Base-by-base conservation (phyloP, 2,797 vertebrate species). In the Brachymystax lenok region DNA sequence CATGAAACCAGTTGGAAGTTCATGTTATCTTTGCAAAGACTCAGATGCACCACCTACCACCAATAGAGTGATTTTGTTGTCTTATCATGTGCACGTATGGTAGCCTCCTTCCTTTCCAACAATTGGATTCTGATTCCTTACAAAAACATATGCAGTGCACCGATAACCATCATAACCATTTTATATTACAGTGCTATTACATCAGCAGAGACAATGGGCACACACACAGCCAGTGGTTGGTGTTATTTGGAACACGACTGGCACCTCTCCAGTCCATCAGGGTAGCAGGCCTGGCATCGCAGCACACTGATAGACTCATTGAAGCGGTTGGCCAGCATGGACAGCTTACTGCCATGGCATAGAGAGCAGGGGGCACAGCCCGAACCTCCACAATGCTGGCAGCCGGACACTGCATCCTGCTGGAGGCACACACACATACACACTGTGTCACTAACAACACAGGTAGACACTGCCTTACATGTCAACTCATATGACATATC, bases 271-370 rank as follows among this genome's bases (percentile, higher is more conserved):
- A 94, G 89, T 73, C 98, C 98, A 0, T 96, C 94, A 73, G 96
- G 95, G 30, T 96, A 95, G 91, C 98, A 99, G 30, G 96, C 97
- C 4, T 96, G 96, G 27, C 98, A 99, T 7, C 98, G 94, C 74
- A 99, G 94, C 51, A 96, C 96, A 70, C 95, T 92, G 88, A 98
- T 98, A 81, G 98, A 99, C 92, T 99, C 97, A 77, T 95, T 96
- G 92, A 99, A 99, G 82, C 98, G 94, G 92, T 97, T 97, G n/a
- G 97, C 97, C 93, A 99, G 89, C 98, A 97, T 99, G 0, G 98
- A 98, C 90, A 99, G 96, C 92, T 99, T 99, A 95, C 98, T 98
- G 63, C 98, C 98, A 0, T 99, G 98, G 95, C 98, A 99, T 90
- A 97, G 93, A 0, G 97, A 96, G 92, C 98, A 99, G 76, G 97